These are phyloP conservation scores for Dufourea novaeangliae DNA, from an alignment of 1,140 invertebrate genomes.

Conservation along the genomic window DNA sequence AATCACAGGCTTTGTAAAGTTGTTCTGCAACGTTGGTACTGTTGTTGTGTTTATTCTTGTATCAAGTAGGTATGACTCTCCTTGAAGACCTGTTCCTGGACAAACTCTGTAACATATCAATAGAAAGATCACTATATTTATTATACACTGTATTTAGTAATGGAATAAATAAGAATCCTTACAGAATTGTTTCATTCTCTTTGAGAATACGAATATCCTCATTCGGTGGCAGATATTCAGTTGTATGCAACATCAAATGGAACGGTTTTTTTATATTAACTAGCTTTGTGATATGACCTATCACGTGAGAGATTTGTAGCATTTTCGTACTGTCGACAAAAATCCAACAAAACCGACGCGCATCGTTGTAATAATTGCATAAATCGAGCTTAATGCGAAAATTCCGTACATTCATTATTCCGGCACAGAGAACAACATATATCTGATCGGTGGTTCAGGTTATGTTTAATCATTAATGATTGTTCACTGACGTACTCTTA, in stretches of 20 bases:
- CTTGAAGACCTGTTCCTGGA: slow-evolving; percentile 56
- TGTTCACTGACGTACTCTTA: background rate
- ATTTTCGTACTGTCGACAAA: slow-evolving; percentile 66
- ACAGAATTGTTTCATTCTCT: slow-evolving; percentile 65
- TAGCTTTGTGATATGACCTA: slow-evolving; percentile 61
- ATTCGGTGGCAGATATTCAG: slow-evolving; percentile 67
- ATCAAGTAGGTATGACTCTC: background rate
- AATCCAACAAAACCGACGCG: slow-evolving; percentile 65
- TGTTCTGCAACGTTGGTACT: background rate
- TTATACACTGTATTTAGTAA: background rate
- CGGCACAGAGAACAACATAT: too few species aligned
- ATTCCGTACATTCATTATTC: too few species aligned
- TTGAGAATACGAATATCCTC: slow-evolving; percentile 70
- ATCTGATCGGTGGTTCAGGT: too few species aligned
- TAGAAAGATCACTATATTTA: background rate
- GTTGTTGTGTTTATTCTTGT: background rate
- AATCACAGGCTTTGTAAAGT: background rate
- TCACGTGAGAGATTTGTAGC: slow-evolving; percentile 57
- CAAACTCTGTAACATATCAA: slow-evolving; percentile 55
- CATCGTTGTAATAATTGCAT: slow-evolving; percentile 66
- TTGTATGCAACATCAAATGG: slow-evolving; percentile 64
- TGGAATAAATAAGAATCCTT: slow-evolving; percentile 21
- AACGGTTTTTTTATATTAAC: slow-evolving; percentile 69
- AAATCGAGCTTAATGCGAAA: slow-evolving; percentile 72
- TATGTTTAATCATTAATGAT: slow-evolving; percentile 13